Percentiles rank a stretch among this genome's conserved stretches.
Evolutionary conservation across 92 coral and sea anemone genomes (phyloP).

Genomic region (Actinostola sp.): DNA sequence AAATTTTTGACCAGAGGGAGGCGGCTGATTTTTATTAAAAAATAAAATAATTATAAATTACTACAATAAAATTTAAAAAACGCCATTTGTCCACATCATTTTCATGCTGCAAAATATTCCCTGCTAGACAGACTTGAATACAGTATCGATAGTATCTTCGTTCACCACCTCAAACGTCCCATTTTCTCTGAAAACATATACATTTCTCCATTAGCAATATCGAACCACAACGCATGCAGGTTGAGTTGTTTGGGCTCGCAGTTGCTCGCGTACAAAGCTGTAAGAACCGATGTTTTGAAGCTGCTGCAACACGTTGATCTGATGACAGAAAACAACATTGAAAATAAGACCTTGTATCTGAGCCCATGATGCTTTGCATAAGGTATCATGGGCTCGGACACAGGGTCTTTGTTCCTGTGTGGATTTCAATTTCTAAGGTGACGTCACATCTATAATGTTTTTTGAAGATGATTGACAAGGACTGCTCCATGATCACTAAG

Average conservation of each 20-base stretch:
- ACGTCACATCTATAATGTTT: too few species aligned
- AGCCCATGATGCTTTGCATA: too few species aligned
- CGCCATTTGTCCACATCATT: background rate
- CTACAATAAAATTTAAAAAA: too few species aligned
- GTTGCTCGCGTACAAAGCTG: constrained; percentile 57
- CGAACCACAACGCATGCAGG: constrained; percentile 83
- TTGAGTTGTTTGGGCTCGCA: constrained; percentile 48
- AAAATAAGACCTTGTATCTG: too few species aligned
- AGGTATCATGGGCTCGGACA: too few species aligned
- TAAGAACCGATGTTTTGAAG: constrained; percentile 69
- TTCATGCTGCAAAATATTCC: background rate
- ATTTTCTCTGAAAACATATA: constrained; percentile 53
- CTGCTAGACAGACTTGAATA: background rate
- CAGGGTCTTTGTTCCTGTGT: too few species aligned
- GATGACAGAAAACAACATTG: background rate
- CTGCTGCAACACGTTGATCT: constrained; percentile 86
- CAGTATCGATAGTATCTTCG: constrained; percentile 51
- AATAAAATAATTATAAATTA: too few species aligned
- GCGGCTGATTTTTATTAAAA: too few species aligned
- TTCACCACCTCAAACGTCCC: constrained; percentile 60
- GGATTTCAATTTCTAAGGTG: too few species aligned
- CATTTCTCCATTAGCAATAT: constrained; percentile 77
- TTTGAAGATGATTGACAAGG: too few species aligned
- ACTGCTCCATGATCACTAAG: too few species aligned
- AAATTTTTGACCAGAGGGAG: too few species aligned